These are phyloP conservation scores for Drosophila ogumai DNA, from an alignment of 1,140 invertebrate species.

Conservation along the genomic window DNA sequence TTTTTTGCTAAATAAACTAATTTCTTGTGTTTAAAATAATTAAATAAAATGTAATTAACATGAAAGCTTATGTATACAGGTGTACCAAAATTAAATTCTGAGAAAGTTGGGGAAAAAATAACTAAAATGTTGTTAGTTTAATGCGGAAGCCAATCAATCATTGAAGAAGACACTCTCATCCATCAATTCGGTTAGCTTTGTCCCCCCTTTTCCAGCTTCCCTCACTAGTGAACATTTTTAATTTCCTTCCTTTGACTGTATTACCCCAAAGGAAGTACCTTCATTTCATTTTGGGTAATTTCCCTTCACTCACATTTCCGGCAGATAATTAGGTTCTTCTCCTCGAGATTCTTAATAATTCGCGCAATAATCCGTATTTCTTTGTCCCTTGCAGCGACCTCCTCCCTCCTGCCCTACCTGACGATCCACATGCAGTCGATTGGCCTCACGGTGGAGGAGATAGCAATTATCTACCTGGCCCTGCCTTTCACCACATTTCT, in stretches of 20 bases:
- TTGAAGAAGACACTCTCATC: not conserved
- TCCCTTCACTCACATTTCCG: conserved; percentile 25
- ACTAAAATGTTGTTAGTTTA: not conserved
- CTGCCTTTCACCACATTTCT: conserved; percentile 92
- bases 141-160: conserved; percentile 1
- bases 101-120: not conserved
- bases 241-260: conserved; percentile 1
- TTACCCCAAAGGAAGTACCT: not conserved
- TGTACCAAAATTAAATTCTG: not conserved
- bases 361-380: conserved; percentile 19
- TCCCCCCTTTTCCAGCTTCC: not conserved
- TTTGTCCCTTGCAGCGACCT: conserved; percentile 88
- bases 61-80: not conserved
- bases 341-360: conserved; percentile 1
- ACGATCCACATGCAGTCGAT: conserved; percentile 95
- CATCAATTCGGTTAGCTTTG: not conserved
- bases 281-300: conserved; percentile 15
- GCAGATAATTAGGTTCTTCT: conserved; percentile 15
- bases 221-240: not conserved
- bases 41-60: not conserved
- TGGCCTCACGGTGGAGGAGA: conserved; percentile 92
- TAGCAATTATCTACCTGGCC: conserved; percentile 93
- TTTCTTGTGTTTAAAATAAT: not conserved
- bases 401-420: conserved; percentile 92
- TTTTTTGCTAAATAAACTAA: too few species aligned